Base-by-base conservation (phyloP, 2,888 invertebrate genomes). In the Himalopsyche anomala region DNA sequence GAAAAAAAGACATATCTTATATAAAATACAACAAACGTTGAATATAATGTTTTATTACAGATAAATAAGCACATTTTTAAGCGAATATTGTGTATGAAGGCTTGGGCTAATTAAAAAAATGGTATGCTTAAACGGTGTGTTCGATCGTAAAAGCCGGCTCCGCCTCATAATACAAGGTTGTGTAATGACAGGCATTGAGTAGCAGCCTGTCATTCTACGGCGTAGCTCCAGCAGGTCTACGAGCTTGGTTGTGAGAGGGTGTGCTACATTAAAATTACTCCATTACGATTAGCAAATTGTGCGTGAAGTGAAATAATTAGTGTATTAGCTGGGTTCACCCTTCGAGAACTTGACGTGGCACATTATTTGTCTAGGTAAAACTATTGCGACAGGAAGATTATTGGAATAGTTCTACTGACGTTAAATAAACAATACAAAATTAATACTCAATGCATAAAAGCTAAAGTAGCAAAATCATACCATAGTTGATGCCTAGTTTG, bases 291-390 rank as follows among this genome's bases (percentile, higher is more conserved):
- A 45, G 51, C 51, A 45, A 81, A 81, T 81, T 81, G 54, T 81
- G 54, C 82, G 82, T 81, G 82, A 81, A 81, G 82, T 45, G 82
- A 81, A 51, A 19, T 81, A 81, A 81, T 81, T 51, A 81, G 54
- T 81, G 54, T 81, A 81, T 51, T 81, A 45, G 36, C 36, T 40
- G 82, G 82, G 36, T 81, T 19, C 62, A n/a, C 62, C 62, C 62
- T 62, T 62, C 15, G 62, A 62, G 12, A 62, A 19, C 62, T 62
- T 62, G 62, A 62, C 19, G 62, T 62, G 19, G 28, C 6, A 28
- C 62, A 62, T 19, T 62, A 62, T 62, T 56, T 62, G 81, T 81
- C 36, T 51, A 40, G 8, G 45, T 55, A 81, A 17, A 28, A 28
- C 19, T 11, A 40, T 83, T 36, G 12, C n/a, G 55, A 55, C 40